phyloP scores from a whole-genome alignment of 2,888 invertebrate species.

The Meiosimyza platycephala region DNA sequence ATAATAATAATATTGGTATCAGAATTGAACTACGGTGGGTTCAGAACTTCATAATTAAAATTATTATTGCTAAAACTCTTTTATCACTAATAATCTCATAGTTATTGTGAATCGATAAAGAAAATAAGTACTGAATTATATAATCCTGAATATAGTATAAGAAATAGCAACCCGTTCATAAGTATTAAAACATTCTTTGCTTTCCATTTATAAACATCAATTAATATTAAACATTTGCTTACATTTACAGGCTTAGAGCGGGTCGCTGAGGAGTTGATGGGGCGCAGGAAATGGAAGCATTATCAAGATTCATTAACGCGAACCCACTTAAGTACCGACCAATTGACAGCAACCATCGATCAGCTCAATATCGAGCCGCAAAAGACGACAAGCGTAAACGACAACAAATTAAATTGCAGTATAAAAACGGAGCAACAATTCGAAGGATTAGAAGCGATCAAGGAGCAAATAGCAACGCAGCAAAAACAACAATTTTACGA shows the following conservation, averaged over 20 bases:
- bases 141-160: too few relatives aligned
- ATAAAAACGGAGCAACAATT: background rate
- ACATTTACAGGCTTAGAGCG: slow-evolving; percentile 85
- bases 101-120: too few relatives aligned
- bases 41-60: too few relatives aligned
- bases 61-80: too few relatives aligned
- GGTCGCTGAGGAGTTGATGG: slow-evolving; percentile 97
- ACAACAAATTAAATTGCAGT: slow-evolving; percentile 35
- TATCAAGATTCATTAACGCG: slow-evolving; percentile 82
- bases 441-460: slow-evolving; percentile 40
- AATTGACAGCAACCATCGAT: slow-evolving; percentile 49
- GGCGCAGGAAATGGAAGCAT: slow-evolving; percentile 95
- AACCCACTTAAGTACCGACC: slow-evolving; percentile 66
- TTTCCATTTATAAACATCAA: too few relatives aligned
- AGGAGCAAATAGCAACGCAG: slow-evolving; percentile 42
- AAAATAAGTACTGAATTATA: too few relatives aligned
- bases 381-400: slow-evolving; percentile 40
- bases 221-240: background rate
- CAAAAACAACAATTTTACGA: slow-evolving; percentile 45
- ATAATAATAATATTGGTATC: too few relatives aligned
- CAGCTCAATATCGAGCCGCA: slow-evolving; percentile 57
- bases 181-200: too few relatives aligned
- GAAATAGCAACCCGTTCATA: too few relatives aligned
- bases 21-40: too few relatives aligned
- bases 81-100: too few relatives aligned